phyloP scores from a whole-genome alignment of 2,797 vertebrate species.

The Characodon lateralis region DNA sequence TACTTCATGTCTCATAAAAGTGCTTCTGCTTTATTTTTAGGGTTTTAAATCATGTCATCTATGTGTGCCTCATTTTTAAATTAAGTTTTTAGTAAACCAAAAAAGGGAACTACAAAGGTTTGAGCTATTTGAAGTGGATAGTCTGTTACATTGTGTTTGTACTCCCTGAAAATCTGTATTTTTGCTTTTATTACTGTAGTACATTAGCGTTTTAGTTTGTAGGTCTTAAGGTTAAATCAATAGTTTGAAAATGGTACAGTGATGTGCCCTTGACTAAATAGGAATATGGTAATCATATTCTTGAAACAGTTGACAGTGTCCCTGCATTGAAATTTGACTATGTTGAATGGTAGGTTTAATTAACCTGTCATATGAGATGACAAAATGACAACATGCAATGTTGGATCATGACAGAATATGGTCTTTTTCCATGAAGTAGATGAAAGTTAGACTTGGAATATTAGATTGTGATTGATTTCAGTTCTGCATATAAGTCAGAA shows the following conservation, averaged over 20 bases:
- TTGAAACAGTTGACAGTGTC: not conserved
- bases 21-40: conserved; percentile 4
- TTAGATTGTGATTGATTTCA: conserved; percentile 10
- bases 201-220: not conserved
- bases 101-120: conserved; percentile 4
- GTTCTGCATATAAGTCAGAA: conserved; percentile 11
- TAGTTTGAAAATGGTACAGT: not conserved
- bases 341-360: conserved; percentile 31
- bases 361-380: conserved; percentile 9
- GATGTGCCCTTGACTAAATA: not conserved
- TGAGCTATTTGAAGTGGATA: not conserved
- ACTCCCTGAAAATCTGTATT: not conserved
- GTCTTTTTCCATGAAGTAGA: conserved; percentile 3
- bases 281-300: not conserved
- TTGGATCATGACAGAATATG: conserved; percentile 1
- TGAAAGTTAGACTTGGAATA: conserved; percentile 14
- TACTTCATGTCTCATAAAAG: conserved; percentile 6
- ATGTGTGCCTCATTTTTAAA: conserved; percentile 2
- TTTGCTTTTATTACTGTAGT: conserved; percentile 6
- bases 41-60: conserved; percentile 25
- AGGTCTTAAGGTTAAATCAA: not conserved
- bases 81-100: conserved; percentile 5
- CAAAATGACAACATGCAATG: not conserved
- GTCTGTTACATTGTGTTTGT: conserved; percentile 16
- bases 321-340: not conserved